phyloP scores from a whole-genome alignment of 2,113 vertebrate species.

The Ochotona curzoniae region DNA sequence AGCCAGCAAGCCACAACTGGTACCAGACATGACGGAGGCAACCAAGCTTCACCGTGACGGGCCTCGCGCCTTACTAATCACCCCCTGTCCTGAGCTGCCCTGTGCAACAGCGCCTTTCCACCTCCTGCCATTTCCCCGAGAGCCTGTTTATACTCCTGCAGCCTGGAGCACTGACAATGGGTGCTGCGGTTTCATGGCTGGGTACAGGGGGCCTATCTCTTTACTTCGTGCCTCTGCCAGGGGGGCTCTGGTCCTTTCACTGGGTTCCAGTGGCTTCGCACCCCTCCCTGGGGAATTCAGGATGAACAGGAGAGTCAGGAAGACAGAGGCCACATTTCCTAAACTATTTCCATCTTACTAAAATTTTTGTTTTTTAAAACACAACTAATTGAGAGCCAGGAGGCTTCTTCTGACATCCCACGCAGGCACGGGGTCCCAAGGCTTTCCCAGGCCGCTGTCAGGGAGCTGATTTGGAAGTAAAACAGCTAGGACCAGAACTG shows the following conservation, averaged over 20 bases:
- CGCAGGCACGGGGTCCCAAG: too few relatives aligned
- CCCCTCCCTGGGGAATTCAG: neutral
- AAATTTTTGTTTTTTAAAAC: too few relatives aligned
- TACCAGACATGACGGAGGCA: neutral
- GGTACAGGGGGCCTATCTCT: neutral
- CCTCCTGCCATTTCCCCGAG: neutral
- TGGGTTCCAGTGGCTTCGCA: neutral
- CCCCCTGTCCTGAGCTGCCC: neutral
- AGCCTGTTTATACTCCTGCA: neutral
- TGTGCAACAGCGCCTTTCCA: neutral
- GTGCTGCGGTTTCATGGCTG: neutral
- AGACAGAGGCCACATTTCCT: neutral
- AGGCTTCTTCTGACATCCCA: too few relatives aligned
- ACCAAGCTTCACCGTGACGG: neutral
- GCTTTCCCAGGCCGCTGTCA: too few relatives aligned
- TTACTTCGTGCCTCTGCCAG: neutral
- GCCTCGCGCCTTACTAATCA: neutral
- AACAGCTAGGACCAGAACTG: too few relatives aligned
- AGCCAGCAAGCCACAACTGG: neutral
- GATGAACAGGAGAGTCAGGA: neutral
- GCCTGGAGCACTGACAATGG: too few relatives aligned
- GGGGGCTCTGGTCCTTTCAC: too few relatives aligned
- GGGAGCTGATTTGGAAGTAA: too few relatives aligned
- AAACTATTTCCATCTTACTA: too few relatives aligned
- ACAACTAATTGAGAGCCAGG: too few relatives aligned